Conservation (phyloP, 2,113 vertebrate species). For the Dendrocopos noguchii region DNA sequence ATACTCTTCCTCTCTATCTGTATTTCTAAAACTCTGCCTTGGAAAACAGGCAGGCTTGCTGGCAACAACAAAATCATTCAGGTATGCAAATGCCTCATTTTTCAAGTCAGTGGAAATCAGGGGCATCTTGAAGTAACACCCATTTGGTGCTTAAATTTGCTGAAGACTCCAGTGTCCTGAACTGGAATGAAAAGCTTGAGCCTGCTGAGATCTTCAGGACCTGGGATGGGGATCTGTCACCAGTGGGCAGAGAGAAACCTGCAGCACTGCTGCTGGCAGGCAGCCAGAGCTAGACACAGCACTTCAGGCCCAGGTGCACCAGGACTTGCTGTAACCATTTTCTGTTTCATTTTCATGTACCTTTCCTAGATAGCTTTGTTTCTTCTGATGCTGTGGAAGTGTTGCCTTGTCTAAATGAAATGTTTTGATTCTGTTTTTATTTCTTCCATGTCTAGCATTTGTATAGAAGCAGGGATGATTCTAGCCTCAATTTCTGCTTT, state of each 20-base stretch:
- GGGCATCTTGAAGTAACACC: background rate
- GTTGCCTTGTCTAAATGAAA: background rate
- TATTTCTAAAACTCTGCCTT: background rate
- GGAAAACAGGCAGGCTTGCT: background rate
- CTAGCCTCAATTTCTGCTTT: background rate
- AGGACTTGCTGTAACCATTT: background rate
- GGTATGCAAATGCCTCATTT: accelerated
- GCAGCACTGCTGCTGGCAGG: background rate
- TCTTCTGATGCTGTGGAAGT: background rate
- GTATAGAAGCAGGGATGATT: background rate
- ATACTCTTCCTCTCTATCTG: background rate
- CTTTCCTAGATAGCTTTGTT: background rate
- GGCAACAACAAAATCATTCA: background rate
- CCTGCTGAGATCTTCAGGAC: background rate
- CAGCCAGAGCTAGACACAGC: background rate
- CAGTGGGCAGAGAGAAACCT: background rate
- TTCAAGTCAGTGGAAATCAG: background rate
- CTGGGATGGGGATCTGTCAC: background rate
- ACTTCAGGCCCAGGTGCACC: background rate
- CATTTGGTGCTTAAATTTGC: background rate
- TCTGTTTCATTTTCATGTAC: background rate
- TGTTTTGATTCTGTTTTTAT: background rate
- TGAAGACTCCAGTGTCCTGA: background rate
- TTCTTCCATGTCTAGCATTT: background rate
- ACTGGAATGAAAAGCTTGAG: background rate